Evolutionary conservation across 2,797 vertebrate species (phyloP).

Genomic region (Pseudopleuronectes americanus): DNA sequence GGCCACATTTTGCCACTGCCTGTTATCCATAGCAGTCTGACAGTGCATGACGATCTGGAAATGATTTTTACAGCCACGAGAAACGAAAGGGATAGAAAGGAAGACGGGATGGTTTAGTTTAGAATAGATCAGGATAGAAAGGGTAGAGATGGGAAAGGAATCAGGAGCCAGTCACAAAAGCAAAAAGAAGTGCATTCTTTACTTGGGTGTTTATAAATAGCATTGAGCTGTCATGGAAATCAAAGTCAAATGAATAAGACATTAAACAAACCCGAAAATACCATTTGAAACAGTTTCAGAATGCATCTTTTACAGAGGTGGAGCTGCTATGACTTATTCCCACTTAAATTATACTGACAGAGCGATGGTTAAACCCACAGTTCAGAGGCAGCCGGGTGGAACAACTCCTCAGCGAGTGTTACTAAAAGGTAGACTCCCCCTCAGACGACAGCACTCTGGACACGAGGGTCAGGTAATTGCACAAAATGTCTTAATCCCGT

Average conservation of each 20-base stretch:
- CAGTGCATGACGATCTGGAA: neutral
- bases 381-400: slow-evolving; percentile 12
- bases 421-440: slow-evolving; percentile 14
- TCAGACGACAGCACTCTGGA: slow-evolving; percentile 6
- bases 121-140: neutral
- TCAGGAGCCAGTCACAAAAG: no score
- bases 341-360: slow-evolving; percentile 1
- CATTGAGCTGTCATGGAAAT: neutral
- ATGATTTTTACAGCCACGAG: neutral
- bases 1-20: neutral
- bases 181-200: no score
- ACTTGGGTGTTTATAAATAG: neutral
- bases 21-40: neutral
- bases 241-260: neutral
- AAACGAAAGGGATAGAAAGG: neutral
- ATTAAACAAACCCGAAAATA: neutral
- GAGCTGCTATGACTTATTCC: slow-evolving; percentile 8
- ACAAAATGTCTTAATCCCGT: slow-evolving; percentile 18
- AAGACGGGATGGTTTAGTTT: no score
- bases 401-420: slow-evolving; percentile 19
- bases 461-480: slow-evolving; percentile 31
- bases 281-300: neutral
- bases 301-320: slow-evolving; percentile 2
- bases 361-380: slow-evolving; percentile 13
- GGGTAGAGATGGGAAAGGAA: neutral